These are phyloP conservation scores for Dendroctonus valens DNA, from an alignment of 1,140 invertebrate species.

Conservation along the genomic window DNA sequence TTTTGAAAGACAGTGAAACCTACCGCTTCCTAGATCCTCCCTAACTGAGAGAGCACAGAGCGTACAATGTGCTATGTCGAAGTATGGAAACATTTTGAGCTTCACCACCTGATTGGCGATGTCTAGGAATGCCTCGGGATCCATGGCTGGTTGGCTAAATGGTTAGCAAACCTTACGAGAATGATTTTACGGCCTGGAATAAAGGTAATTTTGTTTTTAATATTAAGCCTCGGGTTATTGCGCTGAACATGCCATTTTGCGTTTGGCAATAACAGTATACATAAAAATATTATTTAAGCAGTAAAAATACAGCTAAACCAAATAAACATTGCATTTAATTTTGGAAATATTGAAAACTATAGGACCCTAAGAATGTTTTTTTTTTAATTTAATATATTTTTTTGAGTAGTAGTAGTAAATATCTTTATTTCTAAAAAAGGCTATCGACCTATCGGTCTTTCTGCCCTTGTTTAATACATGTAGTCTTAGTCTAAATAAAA, in stretches of 20 bases:
- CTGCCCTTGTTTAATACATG: too few species aligned
- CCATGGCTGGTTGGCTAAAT: slow-evolving; percentile 60
- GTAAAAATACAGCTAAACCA: not conserved
- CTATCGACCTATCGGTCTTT: too few species aligned
- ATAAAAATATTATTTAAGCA: not conserved
- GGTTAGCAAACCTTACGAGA: not conserved
- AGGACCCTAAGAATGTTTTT: too few species aligned
- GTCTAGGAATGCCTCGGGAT: slow-evolving; percentile 95
- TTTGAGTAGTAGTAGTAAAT: too few species aligned
- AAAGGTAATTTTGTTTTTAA: not conserved
- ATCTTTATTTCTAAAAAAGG: too few species aligned
- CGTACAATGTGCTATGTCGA: slow-evolving; percentile 94
- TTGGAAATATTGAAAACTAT: too few species aligned
- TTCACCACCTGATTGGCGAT: slow-evolving; percentile 98
- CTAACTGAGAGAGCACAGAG: slow-evolving; percentile 88
- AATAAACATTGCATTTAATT: not conserved
- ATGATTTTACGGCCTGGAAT: not conserved
- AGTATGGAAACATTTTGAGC: slow-evolving; percentile 99
- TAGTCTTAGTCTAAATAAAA: too few species aligned
- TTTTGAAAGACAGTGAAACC: slow-evolving; percentile 43
- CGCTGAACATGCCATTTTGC: not conserved
- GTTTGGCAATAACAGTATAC: not conserved
- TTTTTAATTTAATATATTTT: too few species aligned
- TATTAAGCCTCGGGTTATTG: not conserved
- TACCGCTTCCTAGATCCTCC: slow-evolving; percentile 92